phyloP scores from a whole-genome alignment of 2,113 vertebrate genomes.

The Myotis brandtii region DNA sequence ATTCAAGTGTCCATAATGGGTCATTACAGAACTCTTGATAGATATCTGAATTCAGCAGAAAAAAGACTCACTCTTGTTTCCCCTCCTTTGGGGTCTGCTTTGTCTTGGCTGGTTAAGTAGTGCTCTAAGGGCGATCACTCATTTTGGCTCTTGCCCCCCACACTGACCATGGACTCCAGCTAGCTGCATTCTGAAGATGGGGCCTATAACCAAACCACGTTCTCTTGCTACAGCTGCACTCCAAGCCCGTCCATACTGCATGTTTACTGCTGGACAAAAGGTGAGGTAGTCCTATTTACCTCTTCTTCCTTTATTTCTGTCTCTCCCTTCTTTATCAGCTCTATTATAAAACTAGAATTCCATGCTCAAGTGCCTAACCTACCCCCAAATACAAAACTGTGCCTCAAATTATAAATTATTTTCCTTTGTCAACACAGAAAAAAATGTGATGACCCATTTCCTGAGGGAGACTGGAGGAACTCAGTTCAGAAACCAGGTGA shows the following conservation, averaged over 20 bases:
- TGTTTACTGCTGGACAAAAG: neutral
- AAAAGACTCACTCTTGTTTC: neutral
- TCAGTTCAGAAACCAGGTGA: neutral
- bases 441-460: constrained; percentile 20
- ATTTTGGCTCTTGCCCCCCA: neutral
- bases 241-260: neutral
- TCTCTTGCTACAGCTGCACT: neutral
- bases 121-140: neutral
- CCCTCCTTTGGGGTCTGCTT: neutral
- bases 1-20: neutral
- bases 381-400: neutral
- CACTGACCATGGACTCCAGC: neutral
- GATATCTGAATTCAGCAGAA: neutral
- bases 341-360: neutral
- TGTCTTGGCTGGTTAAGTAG: neutral
- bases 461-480: neutral
- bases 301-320: neutral
- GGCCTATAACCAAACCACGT: neutral
- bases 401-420: constrained; percentile 11
- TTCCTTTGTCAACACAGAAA: neutral
- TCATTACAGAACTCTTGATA: neutral
- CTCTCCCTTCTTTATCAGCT: neutral
- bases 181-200: neutral
- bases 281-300: neutral
- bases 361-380: neutral